Base-by-base conservation (phyloP, 2,797 vertebrate genomes). In the Aphelocoma californica region DNA sequence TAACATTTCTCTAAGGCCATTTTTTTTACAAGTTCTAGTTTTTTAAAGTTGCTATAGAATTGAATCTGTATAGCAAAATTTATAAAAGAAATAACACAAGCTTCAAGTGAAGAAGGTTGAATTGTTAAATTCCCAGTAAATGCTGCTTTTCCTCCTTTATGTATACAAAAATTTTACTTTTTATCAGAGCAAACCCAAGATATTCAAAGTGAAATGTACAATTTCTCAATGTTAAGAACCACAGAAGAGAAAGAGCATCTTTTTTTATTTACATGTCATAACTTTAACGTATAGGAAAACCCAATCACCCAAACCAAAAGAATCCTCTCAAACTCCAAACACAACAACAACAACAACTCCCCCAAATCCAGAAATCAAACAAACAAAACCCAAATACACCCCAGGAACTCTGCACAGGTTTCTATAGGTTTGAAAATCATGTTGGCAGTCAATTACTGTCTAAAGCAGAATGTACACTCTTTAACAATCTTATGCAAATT, bases 21-120 rank as follows among this genome's bases (percentile, higher is more conserved):
- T 95, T 92, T 61, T 97, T 97, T 97, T 95, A 97, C 92, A 96
- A 97, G 73, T 87, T 97, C 96, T 86, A 86, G 66, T 95, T 80
- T 88, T 73, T 77, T 91, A 83, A 96, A 97, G 96, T 18, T 70
- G 48, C 29, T 40, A 90, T 45, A 75, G 90, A 96, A 97, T 94
- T 97, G 95, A 96, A 97, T 96, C 75, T 88, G 53, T 74, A 96
- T 58, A 95, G 88, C 14, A 88, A 94, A 96, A 94, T 90, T 84
- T 88, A 70, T 88, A 95, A 74, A 95, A 97, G 96, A 56, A 96
- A 57, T 50, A 89, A 90, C 83, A 94, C 19, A 95, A 61, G 67
- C 69, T 95, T 96, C 73, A 60, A 94, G 92, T 94, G 96, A 97
- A 86, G 38, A 96, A 96, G 56, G 84, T 36, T 91, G 78, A 89